These are phyloP conservation scores for Cryptus armator DNA, from an alignment of 2,888 invertebrate genomes.

Conservation along the genomic window DNA sequence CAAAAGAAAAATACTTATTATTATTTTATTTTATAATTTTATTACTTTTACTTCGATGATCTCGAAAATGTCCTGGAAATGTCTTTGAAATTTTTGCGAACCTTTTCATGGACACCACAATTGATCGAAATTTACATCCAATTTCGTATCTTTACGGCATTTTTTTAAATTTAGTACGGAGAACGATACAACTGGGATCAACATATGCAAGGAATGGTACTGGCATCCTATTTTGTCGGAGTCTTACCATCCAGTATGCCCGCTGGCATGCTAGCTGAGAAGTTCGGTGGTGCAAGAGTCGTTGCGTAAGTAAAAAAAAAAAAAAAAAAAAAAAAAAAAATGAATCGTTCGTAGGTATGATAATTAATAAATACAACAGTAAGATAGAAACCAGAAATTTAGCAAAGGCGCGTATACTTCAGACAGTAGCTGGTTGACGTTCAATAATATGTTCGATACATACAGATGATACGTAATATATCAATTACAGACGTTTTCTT, in stretches of 20 bases:
- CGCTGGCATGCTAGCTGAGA: slow-evolving; percentile 82
- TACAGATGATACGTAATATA: neutral
- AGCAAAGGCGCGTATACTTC: neutral
- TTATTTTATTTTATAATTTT: no score
- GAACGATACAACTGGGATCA: slow-evolving; percentile 81
- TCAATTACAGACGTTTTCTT: neutral
- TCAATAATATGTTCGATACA: neutral
- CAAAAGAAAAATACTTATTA: no score
- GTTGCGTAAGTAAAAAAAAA: slow-evolving; percentile 80
- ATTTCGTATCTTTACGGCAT: slow-evolving; percentile 11
- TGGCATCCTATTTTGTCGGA: slow-evolving; percentile 82
- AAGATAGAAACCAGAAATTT: neutral
- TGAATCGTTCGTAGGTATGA: neutral
- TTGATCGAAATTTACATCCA: neutral
- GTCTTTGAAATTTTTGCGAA: no score
- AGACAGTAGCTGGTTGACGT: neutral
- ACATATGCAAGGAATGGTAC: slow-evolving; percentile 78
- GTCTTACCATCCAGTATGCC: slow-evolving; percentile 82
- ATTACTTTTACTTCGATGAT: no score
- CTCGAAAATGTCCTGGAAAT: no score
- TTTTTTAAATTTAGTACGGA: slow-evolving; percentile 76
- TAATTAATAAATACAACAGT: neutral
- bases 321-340: neutral
- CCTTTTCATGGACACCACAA: neutral
- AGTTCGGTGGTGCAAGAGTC: slow-evolving; percentile 82